Percentiles rank a stretch among this genome's conserved stretches.
Conservation (phyloP, 1,140 invertebrate genomes). For the Magallana gigas region DNA sequence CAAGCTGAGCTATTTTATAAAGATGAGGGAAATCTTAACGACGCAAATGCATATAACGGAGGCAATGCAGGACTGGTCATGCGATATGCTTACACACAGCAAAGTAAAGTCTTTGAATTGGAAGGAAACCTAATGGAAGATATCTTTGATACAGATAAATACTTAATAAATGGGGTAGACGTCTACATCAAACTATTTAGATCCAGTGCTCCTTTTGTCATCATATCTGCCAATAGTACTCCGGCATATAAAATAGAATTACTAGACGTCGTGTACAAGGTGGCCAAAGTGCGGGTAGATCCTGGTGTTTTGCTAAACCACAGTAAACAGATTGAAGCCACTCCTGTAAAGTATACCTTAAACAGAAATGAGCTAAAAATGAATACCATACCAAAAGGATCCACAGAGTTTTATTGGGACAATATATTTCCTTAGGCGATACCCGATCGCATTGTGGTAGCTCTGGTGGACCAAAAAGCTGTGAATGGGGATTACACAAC, state of each 20-base stretch:
- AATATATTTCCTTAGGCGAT: constrained; percentile 48
- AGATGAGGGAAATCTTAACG: constrained; percentile 41
- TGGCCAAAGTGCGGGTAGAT: constrained; percentile 49
- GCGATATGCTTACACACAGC: constrained; percentile 49
- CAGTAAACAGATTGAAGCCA: constrained; percentile 42
- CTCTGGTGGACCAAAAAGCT: too few species aligned
- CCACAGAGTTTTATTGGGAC: constrained; percentile 49
- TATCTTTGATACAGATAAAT: constrained; percentile 37
- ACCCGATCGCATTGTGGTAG: constrained; percentile 27
- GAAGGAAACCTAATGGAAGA: constrained; percentile 41
- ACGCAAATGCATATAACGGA: constrained; percentile 41
- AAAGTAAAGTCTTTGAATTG: constrained; percentile 46
- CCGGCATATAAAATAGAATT: constrained; percentile 49
- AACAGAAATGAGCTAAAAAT: constrained; percentile 43
- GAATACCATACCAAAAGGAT: constrained; percentile 44
- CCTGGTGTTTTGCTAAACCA: constrained; percentile 53
- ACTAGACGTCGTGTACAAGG: constrained; percentile 47
- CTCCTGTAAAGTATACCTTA: constrained; percentile 45
- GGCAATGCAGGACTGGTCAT: constrained; percentile 38
- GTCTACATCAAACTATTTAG: constrained; percentile 53
- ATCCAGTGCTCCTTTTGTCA: constrained; percentile 43
- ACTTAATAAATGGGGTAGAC: constrained; percentile 45
- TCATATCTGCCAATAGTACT: constrained; percentile 37
- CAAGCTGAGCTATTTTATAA: constrained; percentile 49
- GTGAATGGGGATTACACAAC: constrained; percentile 43